Evolutionary conservation across 1,140 invertebrate species (phyloP), one percentile per base, ranked within the genome.

Genomic region (Latrodectus geometricus): DNA sequence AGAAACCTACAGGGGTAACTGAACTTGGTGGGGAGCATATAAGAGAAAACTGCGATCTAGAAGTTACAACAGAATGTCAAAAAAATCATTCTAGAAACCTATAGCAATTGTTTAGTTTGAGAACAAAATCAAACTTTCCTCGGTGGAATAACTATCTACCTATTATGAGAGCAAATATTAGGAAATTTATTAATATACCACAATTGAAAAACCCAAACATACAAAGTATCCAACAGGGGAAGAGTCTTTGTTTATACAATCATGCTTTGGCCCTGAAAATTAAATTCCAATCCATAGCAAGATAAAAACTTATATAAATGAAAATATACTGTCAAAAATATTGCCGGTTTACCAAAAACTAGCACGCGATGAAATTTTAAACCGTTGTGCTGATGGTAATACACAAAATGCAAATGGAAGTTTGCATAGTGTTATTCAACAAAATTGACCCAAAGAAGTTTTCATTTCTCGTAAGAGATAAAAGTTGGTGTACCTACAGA

Each of bases 371-470:
- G 49, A 72, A 35, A n/a, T 82, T 9, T 23, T 82, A 17, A 52
- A 82, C 21, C 14, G 80, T 9, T 82, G 69, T 56, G n/a, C 73
- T 52, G 8, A 8, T 7, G 21, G 80, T 20, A 54, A 72, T 7
- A 82, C 80, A 4, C 68, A 82, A 56, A 82, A 82, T 61, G 69
- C 69, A 11, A 82, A 82, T 35, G 69, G 73, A 48, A 73, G 50
- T 48, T 48, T 82, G 52, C 80, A 82, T 74, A 74, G 49, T 20
- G 2, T 9, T 12, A 52, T 74, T 12, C 49, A 8, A 12, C 11
- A 12, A 11, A 74, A 74, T n/a, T 52, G 72, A 2, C 72, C 72
- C 35, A 61, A 61, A 61, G 54, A 61, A 3, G 8, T 61, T 11
- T 61, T 61, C 8, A 8, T 61, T 17, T 14, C 11, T 17, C 11